These are phyloP conservation scores for Mesoligia furuncula DNA, from an alignment of 2,888 invertebrate species.

Conservation along the genomic window DNA sequence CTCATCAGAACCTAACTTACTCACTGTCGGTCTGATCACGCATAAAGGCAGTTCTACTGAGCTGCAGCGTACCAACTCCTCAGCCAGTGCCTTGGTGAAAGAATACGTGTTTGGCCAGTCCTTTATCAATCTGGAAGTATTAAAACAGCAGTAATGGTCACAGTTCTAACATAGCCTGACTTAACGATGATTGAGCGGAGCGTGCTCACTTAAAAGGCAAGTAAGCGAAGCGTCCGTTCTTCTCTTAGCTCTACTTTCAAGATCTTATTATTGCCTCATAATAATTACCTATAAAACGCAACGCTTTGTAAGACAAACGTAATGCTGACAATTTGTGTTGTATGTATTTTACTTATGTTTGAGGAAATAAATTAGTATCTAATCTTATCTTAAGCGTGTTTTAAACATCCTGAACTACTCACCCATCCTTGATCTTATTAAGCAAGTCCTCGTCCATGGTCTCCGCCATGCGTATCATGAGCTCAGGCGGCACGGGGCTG, in stretches of 20 bases:
- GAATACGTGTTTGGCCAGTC: conserved; percentile 94
- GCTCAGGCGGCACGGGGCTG: conserved; percentile 56
- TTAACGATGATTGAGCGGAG: background rate
- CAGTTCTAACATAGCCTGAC: background rate
- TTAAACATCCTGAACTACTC: conserved; percentile 11
- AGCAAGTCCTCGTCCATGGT: conserved; percentile 55
- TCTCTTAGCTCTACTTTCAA: too few species aligned
- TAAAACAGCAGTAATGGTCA: background rate
- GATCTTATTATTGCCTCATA: too few species aligned
- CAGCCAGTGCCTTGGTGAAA: conserved; percentile 93
- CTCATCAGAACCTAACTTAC: conserved; percentile 15
- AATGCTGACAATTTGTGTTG: too few species aligned
- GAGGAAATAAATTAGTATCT: too few species aligned
- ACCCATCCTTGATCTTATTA: conserved; percentile 54
- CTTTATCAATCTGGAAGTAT: conserved; percentile 80
- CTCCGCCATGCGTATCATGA: conserved; percentile 67
- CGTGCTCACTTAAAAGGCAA: background rate
- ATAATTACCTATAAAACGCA: too few species aligned
- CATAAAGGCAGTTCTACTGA: conserved; percentile 91
- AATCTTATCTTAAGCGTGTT: background rate
- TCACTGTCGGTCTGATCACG: conserved; percentile 92
- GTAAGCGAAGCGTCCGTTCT: background rate
- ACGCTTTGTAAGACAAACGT: too few species aligned
- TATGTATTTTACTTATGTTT: too few species aligned
- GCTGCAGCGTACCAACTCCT: conserved; percentile 90